phyloP scores from a whole-genome alignment of 2,113 vertebrate genomes.

The Alces alces region DNA sequence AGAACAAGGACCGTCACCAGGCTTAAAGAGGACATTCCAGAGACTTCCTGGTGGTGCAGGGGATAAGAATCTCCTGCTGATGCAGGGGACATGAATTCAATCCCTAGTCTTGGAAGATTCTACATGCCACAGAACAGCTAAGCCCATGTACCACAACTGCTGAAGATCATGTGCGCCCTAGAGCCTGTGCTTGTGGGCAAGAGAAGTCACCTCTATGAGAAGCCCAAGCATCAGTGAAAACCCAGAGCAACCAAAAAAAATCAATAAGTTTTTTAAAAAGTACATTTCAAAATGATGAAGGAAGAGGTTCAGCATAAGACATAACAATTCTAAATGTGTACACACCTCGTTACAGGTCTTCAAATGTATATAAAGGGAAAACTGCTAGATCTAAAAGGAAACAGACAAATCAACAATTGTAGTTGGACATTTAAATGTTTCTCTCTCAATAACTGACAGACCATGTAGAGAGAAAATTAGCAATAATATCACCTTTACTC shows the following conservation, averaged over 20 bases:
- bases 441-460: background rate
- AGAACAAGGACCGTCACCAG: background rate
- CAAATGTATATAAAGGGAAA: background rate
- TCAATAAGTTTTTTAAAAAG: background rate
- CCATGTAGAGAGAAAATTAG: background rate
- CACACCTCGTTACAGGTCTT: background rate
- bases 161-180: rapidly evolving
- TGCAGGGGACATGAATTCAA: background rate
- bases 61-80: rapidly evolving
- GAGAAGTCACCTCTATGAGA: background rate
- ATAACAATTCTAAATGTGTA: background rate
- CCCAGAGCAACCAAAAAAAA: background rate
- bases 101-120: background rate
- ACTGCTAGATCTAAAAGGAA: background rate
- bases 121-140: background rate
- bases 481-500: background rate
- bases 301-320: background rate
- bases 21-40: background rate
- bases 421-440: background rate
- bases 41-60: background rate
- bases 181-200: background rate
- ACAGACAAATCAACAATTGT: background rate
- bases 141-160: background rate
- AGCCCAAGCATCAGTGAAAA: rapidly evolving
- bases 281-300: background rate